Evolutionary conservation across 1,140 invertebrate species (phyloP).

Genomic region (Cherax quadricarinatus): DNA sequence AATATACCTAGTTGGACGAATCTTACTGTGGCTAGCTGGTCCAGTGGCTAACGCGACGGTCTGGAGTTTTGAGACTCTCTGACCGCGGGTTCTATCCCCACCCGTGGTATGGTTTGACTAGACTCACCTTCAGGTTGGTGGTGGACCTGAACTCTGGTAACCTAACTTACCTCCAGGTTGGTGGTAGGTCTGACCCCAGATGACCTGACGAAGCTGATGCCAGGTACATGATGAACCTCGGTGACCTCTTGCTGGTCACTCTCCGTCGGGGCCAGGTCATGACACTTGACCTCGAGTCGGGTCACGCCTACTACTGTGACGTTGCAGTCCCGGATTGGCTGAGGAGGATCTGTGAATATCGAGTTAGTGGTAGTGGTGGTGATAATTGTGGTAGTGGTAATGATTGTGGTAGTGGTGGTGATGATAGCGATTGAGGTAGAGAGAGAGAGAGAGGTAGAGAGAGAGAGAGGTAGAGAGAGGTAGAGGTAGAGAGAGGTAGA

Average conservation of each 20-base stretch:
- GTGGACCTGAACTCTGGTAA: constrained; percentile 48
- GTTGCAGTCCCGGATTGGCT: constrained; percentile 61
- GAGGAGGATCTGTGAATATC: constrained; percentile 22
- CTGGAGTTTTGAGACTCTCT: no score
- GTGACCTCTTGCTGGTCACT: constrained; percentile 32
- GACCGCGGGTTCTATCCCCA: no score
- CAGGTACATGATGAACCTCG: constrained; percentile 53
- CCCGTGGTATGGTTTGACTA: no score
- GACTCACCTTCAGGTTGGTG: constrained; percentile 60
- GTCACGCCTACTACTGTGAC: constrained; percentile 36
- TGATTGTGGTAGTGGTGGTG: not conserved
- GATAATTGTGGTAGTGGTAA: not conserved
- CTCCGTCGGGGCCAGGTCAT: constrained; percentile 33
- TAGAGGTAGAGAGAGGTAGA: no score
- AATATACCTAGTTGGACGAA: no score
- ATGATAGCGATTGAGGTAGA: not conserved
- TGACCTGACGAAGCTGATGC: constrained; percentile 69
- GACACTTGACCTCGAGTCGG: constrained; percentile 54
- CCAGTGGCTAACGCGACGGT: no score
- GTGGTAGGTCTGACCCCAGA: constrained; percentile 56
- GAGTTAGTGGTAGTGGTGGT: not conserved
- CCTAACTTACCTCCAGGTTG: constrained; percentile 54
- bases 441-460: constrained; percentile 22
- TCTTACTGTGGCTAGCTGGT: no score
- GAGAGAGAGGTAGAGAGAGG: constrained; percentile 46